Percentiles rank a stretch among this genome's conserved stretches.
Conservation (phyloP, 2,797 vertebrate species). For the Monodelphis domestica region DNA sequence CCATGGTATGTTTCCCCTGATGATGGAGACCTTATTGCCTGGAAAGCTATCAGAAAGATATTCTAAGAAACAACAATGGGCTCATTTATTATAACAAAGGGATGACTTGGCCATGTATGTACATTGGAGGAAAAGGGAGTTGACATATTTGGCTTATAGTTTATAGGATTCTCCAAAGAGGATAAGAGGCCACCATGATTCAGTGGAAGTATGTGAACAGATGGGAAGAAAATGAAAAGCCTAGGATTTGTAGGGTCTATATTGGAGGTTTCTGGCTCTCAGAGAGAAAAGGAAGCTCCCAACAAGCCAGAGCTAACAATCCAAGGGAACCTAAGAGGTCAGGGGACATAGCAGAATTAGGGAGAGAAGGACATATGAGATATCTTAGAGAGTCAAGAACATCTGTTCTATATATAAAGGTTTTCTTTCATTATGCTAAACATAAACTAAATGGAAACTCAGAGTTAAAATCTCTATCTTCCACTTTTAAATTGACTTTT, state of each 20-base stretch:
- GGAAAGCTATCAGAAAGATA: not conserved
- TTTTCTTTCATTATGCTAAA: not conserved
- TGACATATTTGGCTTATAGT: not conserved
- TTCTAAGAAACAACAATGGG: not conserved
- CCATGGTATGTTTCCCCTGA: not conserved
- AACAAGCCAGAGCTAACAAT: not conserved
- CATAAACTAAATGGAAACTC: not conserved
- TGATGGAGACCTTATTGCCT: not conserved
- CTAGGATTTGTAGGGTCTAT: not conserved
- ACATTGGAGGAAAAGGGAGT: slow-evolving; percentile 5
- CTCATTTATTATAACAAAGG: not conserved
- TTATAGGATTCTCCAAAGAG: slow-evolving; percentile 14
- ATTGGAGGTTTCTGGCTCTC: not conserved
- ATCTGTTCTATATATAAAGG: not conserved
- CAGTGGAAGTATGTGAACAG: not conserved
- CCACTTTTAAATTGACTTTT: not conserved
- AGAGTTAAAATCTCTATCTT: not conserved
- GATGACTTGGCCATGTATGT: slow-evolving; percentile 11
- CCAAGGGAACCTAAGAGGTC: not conserved
- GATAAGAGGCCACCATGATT: slow-evolving; percentile 31
- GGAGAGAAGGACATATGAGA: not conserved
- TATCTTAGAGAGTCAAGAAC: not conserved
- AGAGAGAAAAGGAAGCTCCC: not conserved
- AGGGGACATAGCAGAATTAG: not conserved
- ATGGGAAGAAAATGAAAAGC: not conserved